phyloP scores from a whole-genome alignment of 2,113 vertebrate genomes.

The Corythaeola cristata region DNA sequence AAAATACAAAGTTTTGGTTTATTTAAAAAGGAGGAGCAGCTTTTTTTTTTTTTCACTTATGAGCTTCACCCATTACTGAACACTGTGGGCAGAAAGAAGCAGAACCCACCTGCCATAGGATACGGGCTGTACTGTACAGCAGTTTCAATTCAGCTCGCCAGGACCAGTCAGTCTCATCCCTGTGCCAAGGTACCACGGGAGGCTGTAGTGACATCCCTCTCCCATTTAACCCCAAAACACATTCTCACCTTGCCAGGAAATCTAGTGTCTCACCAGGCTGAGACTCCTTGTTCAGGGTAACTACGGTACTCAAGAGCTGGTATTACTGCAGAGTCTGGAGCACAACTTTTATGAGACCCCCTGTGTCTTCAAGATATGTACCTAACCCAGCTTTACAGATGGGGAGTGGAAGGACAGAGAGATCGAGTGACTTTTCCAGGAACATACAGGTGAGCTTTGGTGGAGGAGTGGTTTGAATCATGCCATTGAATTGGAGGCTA shows the following conservation, averaged over 20 bases:
- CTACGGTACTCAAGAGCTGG: fast-evolving
- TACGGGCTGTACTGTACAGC: neutral
- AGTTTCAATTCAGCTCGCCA: neutral
- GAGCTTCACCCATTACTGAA: neutral
- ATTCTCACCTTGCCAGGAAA: neutral
- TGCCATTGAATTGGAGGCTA: neutral
- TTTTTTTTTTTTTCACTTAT: neutral
- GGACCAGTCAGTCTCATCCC: neutral
- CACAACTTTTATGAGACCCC: fast-evolving
- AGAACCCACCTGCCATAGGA: neutral
- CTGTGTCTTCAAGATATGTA: neutral
- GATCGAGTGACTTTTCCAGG: neutral
- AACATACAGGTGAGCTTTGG: neutral
- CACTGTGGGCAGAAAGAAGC: neutral
- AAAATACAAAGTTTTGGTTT: neutral
- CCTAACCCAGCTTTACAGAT: neutral
- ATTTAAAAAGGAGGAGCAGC: neutral
- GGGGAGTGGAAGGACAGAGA: neutral
- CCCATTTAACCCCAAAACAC: neutral
- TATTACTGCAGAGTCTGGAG: neutral
- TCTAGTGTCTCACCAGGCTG: neutral
- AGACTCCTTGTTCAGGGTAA: neutral
- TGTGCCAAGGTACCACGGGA: fast-evolving
- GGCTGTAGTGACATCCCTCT: neutral
- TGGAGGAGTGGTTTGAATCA: neutral